Evolutionary conservation across 2,797 vertebrate species (phyloP).

Genomic region (Dendrocincla tyrannina): DNA sequence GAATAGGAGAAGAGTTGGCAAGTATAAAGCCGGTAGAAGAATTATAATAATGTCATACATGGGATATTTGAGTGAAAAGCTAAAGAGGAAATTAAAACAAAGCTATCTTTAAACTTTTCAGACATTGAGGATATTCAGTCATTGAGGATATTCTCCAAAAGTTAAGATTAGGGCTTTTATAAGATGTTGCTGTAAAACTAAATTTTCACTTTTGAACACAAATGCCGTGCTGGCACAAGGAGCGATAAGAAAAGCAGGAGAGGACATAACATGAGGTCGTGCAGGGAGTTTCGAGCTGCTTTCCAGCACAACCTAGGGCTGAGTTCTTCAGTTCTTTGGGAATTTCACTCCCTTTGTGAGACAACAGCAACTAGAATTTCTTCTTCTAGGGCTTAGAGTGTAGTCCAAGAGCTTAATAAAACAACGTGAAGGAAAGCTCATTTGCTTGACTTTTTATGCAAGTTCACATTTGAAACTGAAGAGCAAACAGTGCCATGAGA

Average conservation of each 20-base stretch:
- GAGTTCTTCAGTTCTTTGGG: conserved; percentile 14
- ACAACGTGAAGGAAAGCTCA: conserved; percentile 19
- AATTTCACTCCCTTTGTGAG: conserved; percentile 31
- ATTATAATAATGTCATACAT: conserved; percentile 35
- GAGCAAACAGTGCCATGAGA: conserved; percentile 54
- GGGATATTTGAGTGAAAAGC: conserved; percentile 20
- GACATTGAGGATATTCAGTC: conserved; percentile 26
- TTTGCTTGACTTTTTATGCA: conserved; percentile 51
- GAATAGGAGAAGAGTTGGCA: conserved; percentile 54
- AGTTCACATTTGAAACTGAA: conserved; percentile 57
- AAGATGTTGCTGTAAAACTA: background rate
- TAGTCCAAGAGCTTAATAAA: conserved; percentile 47
- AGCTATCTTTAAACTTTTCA: conserved; percentile 45
- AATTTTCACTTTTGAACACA: background rate
- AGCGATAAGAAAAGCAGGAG: background rate
- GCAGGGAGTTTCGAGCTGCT: background rate
- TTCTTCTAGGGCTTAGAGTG: conserved; percentile 5
- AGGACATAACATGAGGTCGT: background rate
- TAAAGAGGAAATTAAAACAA: conserved; percentile 40
- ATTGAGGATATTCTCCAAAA: conserved; percentile 18
- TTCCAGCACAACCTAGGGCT: background rate
- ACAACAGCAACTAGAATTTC: conserved; percentile 37
- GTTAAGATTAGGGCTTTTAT: background rate
- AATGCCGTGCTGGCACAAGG: background rate
- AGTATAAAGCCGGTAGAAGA: conserved; percentile 28